Evolutionary conservation across 2,888 invertebrate genomes (phyloP).

Genomic region (Tillus elongatus): DNA sequence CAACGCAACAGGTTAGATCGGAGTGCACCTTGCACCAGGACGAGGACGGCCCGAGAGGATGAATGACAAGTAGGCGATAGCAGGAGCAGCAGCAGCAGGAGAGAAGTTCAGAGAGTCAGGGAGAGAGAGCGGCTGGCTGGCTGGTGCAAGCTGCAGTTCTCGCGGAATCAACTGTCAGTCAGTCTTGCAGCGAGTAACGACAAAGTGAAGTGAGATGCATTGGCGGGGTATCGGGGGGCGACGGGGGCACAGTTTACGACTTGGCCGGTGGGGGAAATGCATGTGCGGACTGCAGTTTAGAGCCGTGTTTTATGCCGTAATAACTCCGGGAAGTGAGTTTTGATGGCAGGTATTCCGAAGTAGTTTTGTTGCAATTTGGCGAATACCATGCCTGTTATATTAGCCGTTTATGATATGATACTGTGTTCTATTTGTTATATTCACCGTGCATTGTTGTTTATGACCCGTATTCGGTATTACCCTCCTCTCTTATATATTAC

Average conservation of each 20-base stretch:
- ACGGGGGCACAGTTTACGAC: slow-evolving; percentile 37
- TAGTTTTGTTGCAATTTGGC: slow-evolving; percentile 37
- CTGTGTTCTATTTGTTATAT: slow-evolving; percentile 38
- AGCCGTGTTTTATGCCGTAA: slow-evolving; percentile 41
- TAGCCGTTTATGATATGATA: slow-evolving; percentile 37
- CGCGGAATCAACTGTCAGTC: slow-evolving; percentile 39
- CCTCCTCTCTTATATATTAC: no score
- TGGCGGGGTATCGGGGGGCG: slow-evolving; percentile 34
- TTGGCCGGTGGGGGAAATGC: slow-evolving; percentile 36
- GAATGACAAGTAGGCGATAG: no score
- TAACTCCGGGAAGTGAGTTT: slow-evolving; percentile 42
- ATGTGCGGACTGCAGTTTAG: slow-evolving; percentile 43
- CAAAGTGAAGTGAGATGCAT: slow-evolving; percentile 41
- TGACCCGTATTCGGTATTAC: slow-evolving; percentile 14
- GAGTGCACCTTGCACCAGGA: slow-evolving; percentile 8
- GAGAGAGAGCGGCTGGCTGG: slow-evolving; percentile 10
- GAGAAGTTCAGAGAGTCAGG: slow-evolving; percentile 8
- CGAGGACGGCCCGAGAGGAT: slow-evolving; percentile 18
- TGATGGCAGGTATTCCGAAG: slow-evolving; percentile 39
- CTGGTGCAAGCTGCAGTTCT: slow-evolving; percentile 17
- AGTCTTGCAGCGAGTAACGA: slow-evolving; percentile 36
- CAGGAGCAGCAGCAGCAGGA: slow-evolving; percentile 12
- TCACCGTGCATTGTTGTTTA: slow-evolving; percentile 31
- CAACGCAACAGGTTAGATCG: slow-evolving; percentile 14
- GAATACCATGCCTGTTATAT: slow-evolving; percentile 35